A percentile compares a stretch with the other conserved stretches of the same genome.
Conservation (phyloP, 2,797 vertebrate genomes). For the Malurus leucopterus region DNA sequence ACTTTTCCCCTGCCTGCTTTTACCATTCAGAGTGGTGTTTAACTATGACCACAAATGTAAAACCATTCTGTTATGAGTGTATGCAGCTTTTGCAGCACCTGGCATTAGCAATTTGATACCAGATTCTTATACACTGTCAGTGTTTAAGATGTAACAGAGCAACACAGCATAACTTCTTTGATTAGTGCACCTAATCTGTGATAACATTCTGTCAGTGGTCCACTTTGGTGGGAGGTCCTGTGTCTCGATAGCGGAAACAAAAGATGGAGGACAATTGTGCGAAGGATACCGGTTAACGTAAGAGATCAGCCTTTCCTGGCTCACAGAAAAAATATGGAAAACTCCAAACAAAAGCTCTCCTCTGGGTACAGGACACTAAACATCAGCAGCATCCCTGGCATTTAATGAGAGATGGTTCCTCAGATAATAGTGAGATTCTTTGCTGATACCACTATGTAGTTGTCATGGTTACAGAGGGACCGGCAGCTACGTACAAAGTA, state of each 20-base stretch:
- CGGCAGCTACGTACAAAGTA: constrained; percentile 18
- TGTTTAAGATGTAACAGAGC: neutral
- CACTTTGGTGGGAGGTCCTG: neutral
- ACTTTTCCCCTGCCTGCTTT: neutral
- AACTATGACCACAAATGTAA: neutral
- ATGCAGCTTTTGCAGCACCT: neutral
- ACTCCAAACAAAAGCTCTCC: neutral
- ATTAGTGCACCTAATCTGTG: neutral
- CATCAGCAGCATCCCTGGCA: neutral
- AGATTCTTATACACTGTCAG: neutral
- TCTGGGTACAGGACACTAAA: neutral
- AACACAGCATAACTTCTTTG: neutral
- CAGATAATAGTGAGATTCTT: neutral
- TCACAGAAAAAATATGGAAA: neutral
- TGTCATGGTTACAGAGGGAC: constrained; percentile 53
- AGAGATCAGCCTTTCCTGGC: neutral
- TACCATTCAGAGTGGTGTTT: neutral
- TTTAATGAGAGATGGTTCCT: constrained; percentile 17
- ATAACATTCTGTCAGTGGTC: neutral
- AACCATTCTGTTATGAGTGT: neutral
- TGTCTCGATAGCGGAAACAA: neutral
- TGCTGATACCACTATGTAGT: constrained; percentile 11
- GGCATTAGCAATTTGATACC: neutral
- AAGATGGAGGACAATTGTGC: neutral
- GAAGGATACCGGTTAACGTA: neutral